These are phyloP conservation scores for Nephrotoma flavescens DNA, from an alignment of 2,888 invertebrate species.

Conservation along the genomic window DNA sequence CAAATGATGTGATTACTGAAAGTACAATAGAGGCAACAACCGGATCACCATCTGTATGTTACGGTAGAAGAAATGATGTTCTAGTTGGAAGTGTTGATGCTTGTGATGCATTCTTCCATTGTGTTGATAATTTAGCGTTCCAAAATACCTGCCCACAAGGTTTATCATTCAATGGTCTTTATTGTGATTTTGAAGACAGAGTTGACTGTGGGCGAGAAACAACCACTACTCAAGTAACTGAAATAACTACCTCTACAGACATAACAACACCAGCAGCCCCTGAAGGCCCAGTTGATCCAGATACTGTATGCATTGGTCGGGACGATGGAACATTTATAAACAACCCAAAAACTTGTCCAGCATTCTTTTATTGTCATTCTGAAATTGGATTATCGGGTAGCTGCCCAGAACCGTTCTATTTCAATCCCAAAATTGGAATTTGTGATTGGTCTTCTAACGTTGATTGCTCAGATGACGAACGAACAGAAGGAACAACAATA, in stretches of 20 bases:
- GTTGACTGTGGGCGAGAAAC: background rate
- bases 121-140: background rate
- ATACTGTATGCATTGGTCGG: background rate
- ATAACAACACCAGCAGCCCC: background rate
- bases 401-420: background rate
- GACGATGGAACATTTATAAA: background rate
- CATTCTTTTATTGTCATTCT: background rate
- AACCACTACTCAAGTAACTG: background rate
- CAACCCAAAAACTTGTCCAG: background rate
- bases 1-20: background rate
- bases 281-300: background rate
- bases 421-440: background rate
- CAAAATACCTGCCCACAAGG: background rate
- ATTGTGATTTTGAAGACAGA: background rate
- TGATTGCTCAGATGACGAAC: background rate
- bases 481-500: too few species aligned
- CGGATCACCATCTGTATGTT: background rate
- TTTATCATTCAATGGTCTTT: background rate
- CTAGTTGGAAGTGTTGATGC: background rate
- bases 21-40: background rate
- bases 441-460: background rate
- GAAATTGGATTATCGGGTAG: background rate
- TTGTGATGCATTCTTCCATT: background rate
- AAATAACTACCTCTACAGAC: background rate
- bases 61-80: background rate